These are phyloP conservation scores for Temnothorax longispinosus DNA, from an alignment of 1,140 invertebrate species.

Conservation along the genomic window DNA sequence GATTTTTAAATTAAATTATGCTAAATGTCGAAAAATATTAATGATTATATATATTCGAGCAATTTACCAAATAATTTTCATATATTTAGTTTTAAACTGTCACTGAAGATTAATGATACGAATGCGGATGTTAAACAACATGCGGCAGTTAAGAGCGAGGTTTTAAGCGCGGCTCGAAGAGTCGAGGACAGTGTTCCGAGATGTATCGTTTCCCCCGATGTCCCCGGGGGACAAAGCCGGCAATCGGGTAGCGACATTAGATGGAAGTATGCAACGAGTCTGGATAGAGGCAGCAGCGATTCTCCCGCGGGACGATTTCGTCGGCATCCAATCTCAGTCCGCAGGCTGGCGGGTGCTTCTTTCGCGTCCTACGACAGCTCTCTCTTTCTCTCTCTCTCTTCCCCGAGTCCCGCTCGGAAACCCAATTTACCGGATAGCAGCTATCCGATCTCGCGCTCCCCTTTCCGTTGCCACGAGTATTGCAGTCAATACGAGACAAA, in stretches of 20 bases:
- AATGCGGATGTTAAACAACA: background rate
- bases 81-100: background rate
- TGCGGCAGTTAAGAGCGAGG: background rate
- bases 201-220: slow-evolving; percentile 58
- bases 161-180: slow-evolving; percentile 22
- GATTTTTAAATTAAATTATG: background rate
- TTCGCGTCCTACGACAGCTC: slow-evolving; percentile 62
- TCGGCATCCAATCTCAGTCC: slow-evolving; percentile 78
- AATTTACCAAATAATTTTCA: background rate
- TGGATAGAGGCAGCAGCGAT: slow-evolving; percentile 41
- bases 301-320: slow-evolving; percentile 77
- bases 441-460: slow-evolving; percentile 3
- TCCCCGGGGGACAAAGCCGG: slow-evolving; percentile 54
- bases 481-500: slow-evolving; percentile 65
- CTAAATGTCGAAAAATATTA: background rate
- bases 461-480: slow-evolving; percentile 34
- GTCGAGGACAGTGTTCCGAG: slow-evolving; percentile 28
- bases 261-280: slow-evolving; percentile 71
- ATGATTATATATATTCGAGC: no score
- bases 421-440: slow-evolving; percentile 74
- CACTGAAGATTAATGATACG: background rate
- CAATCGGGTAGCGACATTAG: slow-evolving; percentile 67
- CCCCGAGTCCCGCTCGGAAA: slow-evolving; percentile 63
- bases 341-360: slow-evolving; percentile 63
- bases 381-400: slow-evolving; percentile 1